A percentile compares a stretch with the other conserved stretches of the same genome.
Conservation (phyloP, 2,113 vertebrate genomes). For the Rhinolophus ferrumequinum region DNA sequence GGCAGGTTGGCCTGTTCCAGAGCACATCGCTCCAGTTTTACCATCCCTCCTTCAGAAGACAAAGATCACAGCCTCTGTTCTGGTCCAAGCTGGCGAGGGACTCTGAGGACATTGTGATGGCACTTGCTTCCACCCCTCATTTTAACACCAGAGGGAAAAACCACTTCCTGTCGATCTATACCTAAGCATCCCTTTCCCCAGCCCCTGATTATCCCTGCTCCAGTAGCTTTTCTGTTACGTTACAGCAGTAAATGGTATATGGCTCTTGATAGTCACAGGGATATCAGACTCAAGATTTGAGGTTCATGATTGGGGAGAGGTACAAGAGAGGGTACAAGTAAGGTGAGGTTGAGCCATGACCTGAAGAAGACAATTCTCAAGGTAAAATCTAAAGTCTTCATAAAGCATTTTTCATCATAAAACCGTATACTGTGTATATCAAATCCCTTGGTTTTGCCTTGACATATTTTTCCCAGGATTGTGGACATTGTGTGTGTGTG, state of each 20-base stretch:
- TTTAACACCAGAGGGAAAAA: neutral
- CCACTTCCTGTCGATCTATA: neutral
- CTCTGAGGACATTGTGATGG: neutral
- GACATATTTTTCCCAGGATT: neutral
- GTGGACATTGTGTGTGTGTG: neutral
- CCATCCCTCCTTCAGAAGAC: neutral
- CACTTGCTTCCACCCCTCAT: neutral
- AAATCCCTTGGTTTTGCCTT: neutral
- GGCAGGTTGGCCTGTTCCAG: accelerated
- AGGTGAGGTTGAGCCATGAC: neutral
- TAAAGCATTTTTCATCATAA: neutral
- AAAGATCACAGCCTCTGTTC: neutral
- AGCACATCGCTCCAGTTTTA: neutral
- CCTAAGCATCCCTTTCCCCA: neutral
- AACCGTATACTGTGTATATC: neutral
- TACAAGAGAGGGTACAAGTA: neutral
- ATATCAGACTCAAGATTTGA: neutral
- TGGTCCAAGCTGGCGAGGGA: neutral
- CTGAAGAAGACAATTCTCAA: neutral
- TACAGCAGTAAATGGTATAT: neutral
- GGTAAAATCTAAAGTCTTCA: neutral
- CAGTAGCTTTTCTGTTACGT: neutral
- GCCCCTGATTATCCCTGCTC: neutral
- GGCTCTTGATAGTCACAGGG: neutral
- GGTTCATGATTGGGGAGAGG: neutral